These are phyloP conservation scores for Zaprionus africanus DNA, from an alignment of 1,140 invertebrate genomes.

Conservation along the genomic window DNA sequence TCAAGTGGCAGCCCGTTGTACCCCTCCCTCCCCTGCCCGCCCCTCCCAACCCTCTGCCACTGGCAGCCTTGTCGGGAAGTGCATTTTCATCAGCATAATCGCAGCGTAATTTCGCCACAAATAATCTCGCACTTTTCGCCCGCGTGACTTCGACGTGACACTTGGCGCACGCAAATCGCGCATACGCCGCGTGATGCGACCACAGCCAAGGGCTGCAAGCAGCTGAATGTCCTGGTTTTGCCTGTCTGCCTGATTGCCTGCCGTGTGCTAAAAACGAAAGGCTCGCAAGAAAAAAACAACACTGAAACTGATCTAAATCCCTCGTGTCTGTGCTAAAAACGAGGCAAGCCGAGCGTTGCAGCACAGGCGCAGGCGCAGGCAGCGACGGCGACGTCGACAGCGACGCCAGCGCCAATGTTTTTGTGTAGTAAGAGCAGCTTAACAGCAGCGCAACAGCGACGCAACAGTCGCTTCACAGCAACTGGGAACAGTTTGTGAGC, in stretches of 20 bases:
- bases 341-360: not conserved
- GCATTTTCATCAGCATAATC: conserved; percentile 65
- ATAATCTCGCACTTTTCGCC: conserved; percentile 25
- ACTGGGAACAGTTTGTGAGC: conserved; percentile 38
- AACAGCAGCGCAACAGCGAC: conserved; percentile 53
- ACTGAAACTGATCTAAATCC: conserved; percentile 27
- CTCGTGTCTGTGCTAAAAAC: conserved; percentile 22
- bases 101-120: conserved; percentile 15
- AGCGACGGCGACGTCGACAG: conserved; percentile 41
- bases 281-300: conserved; percentile 2
- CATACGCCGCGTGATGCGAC: conserved; percentile 48
- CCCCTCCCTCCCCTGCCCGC: not conserved
- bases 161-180: conserved; percentile 8
- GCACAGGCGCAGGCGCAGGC: conserved; percentile 57
- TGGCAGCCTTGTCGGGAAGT: conserved; percentile 62
- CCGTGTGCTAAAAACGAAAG: conserved; percentile 45
- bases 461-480: conserved; percentile 15
- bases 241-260: not conserved
- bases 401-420: not conserved
- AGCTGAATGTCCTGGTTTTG: conserved; percentile 58
- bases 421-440: conserved; percentile 26
- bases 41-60: not conserved
- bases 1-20: conserved; percentile 27
- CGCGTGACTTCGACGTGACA: not conserved
- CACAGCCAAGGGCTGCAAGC: conserved; percentile 31